phyloP scores from a whole-genome alignment of 2,888 invertebrate genomes.

The Xylocampa areola region DNA sequence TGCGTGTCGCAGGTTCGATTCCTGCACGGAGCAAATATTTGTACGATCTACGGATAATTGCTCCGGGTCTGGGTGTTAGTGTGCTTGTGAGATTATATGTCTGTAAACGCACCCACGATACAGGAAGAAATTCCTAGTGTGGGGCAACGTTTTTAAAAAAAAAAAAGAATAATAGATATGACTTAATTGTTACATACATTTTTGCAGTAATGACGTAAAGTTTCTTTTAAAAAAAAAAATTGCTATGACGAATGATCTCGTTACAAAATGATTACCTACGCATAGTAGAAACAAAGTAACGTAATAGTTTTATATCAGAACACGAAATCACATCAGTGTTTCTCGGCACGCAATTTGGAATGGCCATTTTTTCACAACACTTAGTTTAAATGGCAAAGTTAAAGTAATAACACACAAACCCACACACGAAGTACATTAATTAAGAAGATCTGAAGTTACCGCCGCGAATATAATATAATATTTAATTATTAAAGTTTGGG shows the following conservation, averaged over 20 bases:
- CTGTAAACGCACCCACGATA: too few species aligned
- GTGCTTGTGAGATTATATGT: too few species aligned
- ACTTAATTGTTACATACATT: too few species aligned
- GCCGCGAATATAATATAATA: conserved; percentile 1
- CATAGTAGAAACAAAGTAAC: conserved; percentile 41
- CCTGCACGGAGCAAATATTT: too few species aligned
- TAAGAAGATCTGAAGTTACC: not conserved
- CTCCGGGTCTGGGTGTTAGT: too few species aligned
- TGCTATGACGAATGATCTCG: conserved; percentile 16
- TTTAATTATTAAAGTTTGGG: not conserved
- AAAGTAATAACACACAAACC: conserved; percentile 6
- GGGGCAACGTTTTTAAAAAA: too few species aligned
- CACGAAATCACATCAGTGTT: conserved; percentile 28
- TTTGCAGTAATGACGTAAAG: too few species aligned
- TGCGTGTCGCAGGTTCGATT: too few species aligned
- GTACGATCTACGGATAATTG: too few species aligned
- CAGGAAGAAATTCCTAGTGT: too few species aligned
- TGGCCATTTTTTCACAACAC: conserved; percentile 3
- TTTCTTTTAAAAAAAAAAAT: too few species aligned
- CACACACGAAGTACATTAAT: conserved; percentile 13
- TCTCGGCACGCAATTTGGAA: conserved; percentile 24
- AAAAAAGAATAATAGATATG: too few species aligned
- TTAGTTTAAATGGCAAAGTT: conserved; percentile 14
- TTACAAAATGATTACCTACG: conserved; percentile 33
- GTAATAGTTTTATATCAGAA: conserved; percentile 30